Base-by-base conservation (phyloP, 2,797 vertebrate species). In the Premnoplex brunnescens region DNA sequence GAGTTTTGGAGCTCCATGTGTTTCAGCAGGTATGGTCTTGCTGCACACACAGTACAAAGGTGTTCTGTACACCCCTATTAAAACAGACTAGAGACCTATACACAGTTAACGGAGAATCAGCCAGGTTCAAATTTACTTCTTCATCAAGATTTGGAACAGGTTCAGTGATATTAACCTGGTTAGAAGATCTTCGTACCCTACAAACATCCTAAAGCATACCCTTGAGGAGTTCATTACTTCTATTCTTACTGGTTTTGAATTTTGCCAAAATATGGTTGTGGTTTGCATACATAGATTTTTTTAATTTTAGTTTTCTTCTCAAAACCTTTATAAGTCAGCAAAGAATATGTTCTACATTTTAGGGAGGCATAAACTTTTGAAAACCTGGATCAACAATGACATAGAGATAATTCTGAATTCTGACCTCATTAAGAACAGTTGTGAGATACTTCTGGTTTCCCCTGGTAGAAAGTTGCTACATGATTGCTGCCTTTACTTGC, bases 41-140 rank as follows among this genome's bases (percentile, higher is more conserved):
- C 21, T 75, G 26, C 2, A 0, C 20, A 15, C 34, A 49, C 41
- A 49, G 16, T 26, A 12, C 28, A 46, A 39, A 37, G n/a, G 8
- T 44, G 49, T 17, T 76, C 36, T 79, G 18, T 39, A 26, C 16
- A 49, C 1, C 13, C 8, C 12, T 37, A 6, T 41, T 52, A 54
- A 64, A 60, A 32, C 36, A 27, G 14, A 37, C 12, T 41, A 43
- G 54, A 36, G 18, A 26, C 0, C 0, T 21, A 2, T 7, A 9
- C 23, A 26, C 8, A 5, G 9, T n/a, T 48, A 59, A 54, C 8
- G 2, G 19, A 62, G 43, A 22, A 9, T 2, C 1, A 1, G 7
- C 26, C 39, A 27, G 7, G 21, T 39, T 79, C 43, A 74, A 64
- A 46, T 54, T 48, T 34, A 49, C 26, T 36, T 62, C 26, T 36